These are phyloP conservation scores for Aythya baeri DNA, from an alignment of 2,113 vertebrate genomes.

Conservation along the genomic window DNA sequence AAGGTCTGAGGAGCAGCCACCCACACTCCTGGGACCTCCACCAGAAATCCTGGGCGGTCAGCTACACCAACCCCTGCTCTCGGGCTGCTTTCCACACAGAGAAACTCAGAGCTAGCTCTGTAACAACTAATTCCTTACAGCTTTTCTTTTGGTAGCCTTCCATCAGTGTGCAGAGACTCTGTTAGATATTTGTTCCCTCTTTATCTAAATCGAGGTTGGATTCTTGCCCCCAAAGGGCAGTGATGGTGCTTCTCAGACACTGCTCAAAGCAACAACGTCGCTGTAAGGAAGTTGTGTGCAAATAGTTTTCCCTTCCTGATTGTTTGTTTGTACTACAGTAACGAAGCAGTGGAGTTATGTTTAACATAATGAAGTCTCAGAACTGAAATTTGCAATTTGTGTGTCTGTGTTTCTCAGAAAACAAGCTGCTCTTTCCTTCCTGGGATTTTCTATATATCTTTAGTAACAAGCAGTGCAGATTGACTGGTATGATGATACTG, in stretches of 20 bases:
- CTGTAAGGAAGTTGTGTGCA: background rate
- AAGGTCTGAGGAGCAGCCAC: background rate
- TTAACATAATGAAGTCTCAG: background rate
- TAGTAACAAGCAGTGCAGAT: background rate
- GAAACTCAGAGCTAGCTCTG: background rate
- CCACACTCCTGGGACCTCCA: rapidly evolving
- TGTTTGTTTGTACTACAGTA: background rate
- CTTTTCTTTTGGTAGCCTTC: background rate
- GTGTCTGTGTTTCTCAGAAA: background rate
- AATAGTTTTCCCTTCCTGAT: background rate
- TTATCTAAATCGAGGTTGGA: background rate
- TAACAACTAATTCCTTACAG: background rate
- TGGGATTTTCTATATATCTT: background rate
- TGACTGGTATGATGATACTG: background rate
- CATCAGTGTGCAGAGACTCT: background rate
- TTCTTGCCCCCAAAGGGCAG: background rate
- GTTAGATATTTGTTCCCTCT: background rate
- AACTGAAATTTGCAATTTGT: background rate
- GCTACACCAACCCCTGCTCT: background rate
- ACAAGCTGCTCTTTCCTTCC: background rate
- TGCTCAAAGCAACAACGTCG: background rate
- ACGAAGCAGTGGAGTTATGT: background rate
- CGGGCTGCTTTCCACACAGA: background rate
- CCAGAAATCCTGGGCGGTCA: background rate
- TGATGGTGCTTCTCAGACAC: background rate